Evolutionary conservation across 2,888 invertebrate species (phyloP).

Genomic region (Drosophila picticornis): DNA sequence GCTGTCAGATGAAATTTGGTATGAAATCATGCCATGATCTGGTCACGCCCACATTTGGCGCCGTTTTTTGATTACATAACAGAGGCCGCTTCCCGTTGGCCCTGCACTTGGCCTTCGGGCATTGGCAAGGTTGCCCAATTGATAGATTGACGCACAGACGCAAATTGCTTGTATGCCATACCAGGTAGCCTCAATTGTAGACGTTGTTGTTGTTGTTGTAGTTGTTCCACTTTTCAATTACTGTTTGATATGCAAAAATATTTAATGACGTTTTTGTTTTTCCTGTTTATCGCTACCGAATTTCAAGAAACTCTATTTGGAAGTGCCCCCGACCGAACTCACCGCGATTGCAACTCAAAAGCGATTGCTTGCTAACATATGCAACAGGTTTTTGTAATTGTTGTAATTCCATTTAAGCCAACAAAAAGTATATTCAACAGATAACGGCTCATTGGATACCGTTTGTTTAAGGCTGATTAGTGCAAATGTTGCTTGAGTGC

Average conservation of each 20-base stretch:
- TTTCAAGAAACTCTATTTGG: constrained; percentile 38
- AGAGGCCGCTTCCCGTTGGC: constrained; percentile 19
- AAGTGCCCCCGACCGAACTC: not conserved
- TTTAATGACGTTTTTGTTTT: constrained; percentile 33
- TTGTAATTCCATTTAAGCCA: constrained; percentile 36
- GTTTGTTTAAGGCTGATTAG: constrained; percentile 31
- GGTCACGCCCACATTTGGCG: constrained; percentile 72
- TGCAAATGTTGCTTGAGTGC: constrained; percentile 45
- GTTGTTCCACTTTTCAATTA: constrained; percentile 20
- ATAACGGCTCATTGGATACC: constrained; percentile 41
- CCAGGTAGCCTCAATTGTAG: constrained; percentile 41
- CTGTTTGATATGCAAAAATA: constrained; percentile 69
- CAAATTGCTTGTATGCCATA: constrained; percentile 45
- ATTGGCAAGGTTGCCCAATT: constrained; percentile 61
- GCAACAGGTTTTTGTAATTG: constrained; percentile 49
- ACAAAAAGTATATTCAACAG: constrained; percentile 2
- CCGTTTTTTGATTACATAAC: constrained; percentile 34
- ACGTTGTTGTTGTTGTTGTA: constrained; percentile 3
- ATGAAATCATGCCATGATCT: constrained; percentile 1
- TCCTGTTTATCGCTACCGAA: constrained; percentile 16
- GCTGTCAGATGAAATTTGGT: constrained; percentile 34
- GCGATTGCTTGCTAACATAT: constrained; percentile 29
- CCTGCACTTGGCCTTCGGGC: constrained; percentile 51
- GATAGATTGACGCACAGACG: constrained; percentile 54
- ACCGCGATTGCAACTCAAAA: no score